Conservation (phyloP, 2,113 vertebrate species). For the Hyaena hyaena region DNA sequence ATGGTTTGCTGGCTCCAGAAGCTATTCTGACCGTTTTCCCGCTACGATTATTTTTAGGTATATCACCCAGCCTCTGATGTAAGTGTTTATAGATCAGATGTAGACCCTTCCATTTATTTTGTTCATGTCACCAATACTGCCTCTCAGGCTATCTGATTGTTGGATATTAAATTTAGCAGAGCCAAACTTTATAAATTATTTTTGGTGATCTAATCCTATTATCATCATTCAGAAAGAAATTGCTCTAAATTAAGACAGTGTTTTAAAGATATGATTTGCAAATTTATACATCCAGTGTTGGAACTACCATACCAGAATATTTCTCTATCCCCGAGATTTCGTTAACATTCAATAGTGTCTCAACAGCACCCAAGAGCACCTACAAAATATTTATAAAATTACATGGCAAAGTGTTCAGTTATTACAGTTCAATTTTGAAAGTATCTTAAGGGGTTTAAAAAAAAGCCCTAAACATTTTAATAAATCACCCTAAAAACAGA, state of each 20-base stretch:
- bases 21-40: not conserved
- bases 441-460: not conserved
- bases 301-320: not conserved
- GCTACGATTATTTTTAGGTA: not conserved
- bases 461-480: not conserved
- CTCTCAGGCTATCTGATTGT: not conserved
- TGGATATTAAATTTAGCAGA: not conserved
- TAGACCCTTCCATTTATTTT: not conserved
- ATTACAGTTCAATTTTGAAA: constrained; percentile 22
- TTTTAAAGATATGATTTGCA: constrained; percentile 1
- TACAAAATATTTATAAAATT: constrained; percentile 45
- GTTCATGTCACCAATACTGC: not conserved
- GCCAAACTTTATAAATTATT: constrained; percentile 26
- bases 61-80: not conserved
- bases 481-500: constrained; percentile 21
- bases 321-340: not conserved
- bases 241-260: not conserved
- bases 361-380: not conserved
- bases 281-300: not conserved
- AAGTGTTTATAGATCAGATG: not conserved
- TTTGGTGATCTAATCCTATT: not conserved
- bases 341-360: constrained; percentile 27
- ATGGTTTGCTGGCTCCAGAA: not conserved
- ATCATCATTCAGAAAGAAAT: not conserved
- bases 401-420: constrained; percentile 30